These are phyloP conservation scores for Odocoileus hemionus DNA, from an alignment of 2,113 vertebrate genomes.

Conservation along the genomic window DNA sequence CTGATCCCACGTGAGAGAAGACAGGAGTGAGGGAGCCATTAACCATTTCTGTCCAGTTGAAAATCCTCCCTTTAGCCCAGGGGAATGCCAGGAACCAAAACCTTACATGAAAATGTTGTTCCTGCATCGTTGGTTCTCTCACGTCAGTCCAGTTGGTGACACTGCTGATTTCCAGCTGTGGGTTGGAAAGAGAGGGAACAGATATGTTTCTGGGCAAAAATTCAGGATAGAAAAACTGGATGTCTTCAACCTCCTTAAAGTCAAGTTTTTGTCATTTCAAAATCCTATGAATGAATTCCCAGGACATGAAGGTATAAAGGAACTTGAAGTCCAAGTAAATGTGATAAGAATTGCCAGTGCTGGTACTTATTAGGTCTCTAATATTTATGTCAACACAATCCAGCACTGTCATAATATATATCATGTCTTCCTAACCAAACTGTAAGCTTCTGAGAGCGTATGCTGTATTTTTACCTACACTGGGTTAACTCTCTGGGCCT, in stretches of 20 bases:
- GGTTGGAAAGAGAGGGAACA: neutral
- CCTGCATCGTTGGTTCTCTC: neutral
- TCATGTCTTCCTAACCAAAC: neutral
- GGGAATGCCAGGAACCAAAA: neutral
- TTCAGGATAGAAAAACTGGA: conserved; percentile 37
- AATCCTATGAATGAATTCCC: conserved; percentile 30
- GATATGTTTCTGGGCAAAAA: conserved; percentile 37
- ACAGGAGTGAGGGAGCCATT: neutral
- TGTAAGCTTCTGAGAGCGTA: neutral
- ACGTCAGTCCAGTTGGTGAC: neutral
- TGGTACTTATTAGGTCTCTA: neutral
- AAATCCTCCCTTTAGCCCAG: neutral
- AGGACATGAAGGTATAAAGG: neutral
- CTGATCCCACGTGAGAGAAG: neutral
- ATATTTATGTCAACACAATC: neutral
- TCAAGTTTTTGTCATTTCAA: conserved; percentile 43
- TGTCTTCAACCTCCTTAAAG: conserved; percentile 18
- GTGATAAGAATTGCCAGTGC: neutral
- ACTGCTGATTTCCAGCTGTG: neutral
- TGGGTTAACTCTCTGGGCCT: conserved; percentile 3
- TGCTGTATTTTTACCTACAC: neutral
- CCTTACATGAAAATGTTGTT: neutral
- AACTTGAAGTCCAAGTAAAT: neutral
- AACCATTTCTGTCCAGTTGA: neutral
- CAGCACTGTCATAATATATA: neutral